phyloP scores from a whole-genome alignment of 2,888 invertebrate species.

The Scaeva pyrastri region DNA sequence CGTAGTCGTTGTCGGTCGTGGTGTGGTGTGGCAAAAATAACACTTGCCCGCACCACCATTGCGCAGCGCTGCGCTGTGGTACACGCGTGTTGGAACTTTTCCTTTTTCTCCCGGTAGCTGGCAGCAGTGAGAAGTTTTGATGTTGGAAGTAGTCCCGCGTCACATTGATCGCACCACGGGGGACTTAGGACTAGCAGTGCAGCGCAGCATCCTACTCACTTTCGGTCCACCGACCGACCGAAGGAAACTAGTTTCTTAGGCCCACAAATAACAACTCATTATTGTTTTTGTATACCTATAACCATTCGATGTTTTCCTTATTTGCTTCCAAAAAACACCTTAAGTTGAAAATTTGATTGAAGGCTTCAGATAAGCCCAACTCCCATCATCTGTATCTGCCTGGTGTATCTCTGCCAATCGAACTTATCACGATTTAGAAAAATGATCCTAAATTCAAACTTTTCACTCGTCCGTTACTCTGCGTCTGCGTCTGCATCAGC shows the following conservation, averaged over 20 bases:
- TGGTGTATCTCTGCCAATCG: conserved; percentile 57
- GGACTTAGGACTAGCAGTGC: neutral
- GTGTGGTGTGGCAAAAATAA: conserved; percentile 49
- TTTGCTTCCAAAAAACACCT: conserved; percentile 65
- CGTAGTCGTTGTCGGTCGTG: too few relatives aligned
- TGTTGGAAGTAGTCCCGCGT: conserved; percentile 42
- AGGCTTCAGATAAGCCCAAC: conserved; percentile 61
- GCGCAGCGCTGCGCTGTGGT: neutral
- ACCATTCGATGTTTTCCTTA: conserved; percentile 34
- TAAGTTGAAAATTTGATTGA: conserved; percentile 70
- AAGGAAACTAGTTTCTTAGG: conserved; percentile 64
- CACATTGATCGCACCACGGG: conserved; percentile 54
- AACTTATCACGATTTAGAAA: conserved; percentile 49
- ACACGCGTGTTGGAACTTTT: conserved; percentile 62
- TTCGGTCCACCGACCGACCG: conserved; percentile 7
- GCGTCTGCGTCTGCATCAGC: neutral
- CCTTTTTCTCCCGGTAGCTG: conserved; percentile 70
- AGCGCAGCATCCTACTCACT: conserved; percentile 51
- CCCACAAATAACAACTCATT: conserved; percentile 66
- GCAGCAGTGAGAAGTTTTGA: conserved; percentile 32
- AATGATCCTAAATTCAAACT: conserved; percentile 35
- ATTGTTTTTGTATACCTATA: conserved; percentile 50
- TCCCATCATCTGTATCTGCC: conserved; percentile 52
- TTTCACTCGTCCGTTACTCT: neutral
- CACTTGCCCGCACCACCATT: conserved; percentile 67